Evolutionary conservation across 2,888 invertebrate species (phyloP).

Genomic region (Pterostichus niger): DNA sequence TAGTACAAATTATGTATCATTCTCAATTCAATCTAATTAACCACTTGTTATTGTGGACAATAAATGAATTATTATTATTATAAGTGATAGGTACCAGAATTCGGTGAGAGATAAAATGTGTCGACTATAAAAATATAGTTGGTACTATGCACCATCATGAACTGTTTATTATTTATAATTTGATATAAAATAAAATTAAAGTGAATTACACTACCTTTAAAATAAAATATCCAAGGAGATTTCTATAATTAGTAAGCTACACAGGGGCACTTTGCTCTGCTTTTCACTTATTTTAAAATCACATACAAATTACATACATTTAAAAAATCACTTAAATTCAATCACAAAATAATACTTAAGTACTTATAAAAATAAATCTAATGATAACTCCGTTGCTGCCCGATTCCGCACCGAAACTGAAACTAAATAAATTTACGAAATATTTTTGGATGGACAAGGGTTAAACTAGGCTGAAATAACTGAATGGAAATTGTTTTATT

Average conservation of each 20-base stretch:
- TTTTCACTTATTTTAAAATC: not conserved
- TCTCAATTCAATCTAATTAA: too few species aligned
- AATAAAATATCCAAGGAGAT: not conserved
- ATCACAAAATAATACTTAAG: not conserved
- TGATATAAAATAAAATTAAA: too few species aligned
- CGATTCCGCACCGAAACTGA: not conserved
- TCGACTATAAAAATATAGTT: too few species aligned
- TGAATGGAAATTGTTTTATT: conserved; percentile 55
- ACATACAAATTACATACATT: not conserved
- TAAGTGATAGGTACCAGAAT: too few species aligned
- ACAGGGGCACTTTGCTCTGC: not conserved
- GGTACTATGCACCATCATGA: too few species aligned
- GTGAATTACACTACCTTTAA: not conserved
- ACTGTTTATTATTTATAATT: too few species aligned
- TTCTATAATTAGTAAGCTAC: not conserved
- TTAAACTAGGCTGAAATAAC: conserved; percentile 34
- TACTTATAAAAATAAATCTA: not conserved
- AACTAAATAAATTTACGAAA: conserved; percentile 32
- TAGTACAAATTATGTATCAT: too few species aligned
- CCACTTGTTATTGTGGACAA: too few species aligned
- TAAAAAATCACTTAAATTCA: not conserved
- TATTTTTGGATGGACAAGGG: conserved; percentile 49
- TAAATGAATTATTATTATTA: too few species aligned
- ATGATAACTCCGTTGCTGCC: too few species aligned
- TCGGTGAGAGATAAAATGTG: too few species aligned